Evolutionary conservation across 1,140 invertebrate species (phyloP).

Genomic region (Neodiprion lecontei): DNA sequence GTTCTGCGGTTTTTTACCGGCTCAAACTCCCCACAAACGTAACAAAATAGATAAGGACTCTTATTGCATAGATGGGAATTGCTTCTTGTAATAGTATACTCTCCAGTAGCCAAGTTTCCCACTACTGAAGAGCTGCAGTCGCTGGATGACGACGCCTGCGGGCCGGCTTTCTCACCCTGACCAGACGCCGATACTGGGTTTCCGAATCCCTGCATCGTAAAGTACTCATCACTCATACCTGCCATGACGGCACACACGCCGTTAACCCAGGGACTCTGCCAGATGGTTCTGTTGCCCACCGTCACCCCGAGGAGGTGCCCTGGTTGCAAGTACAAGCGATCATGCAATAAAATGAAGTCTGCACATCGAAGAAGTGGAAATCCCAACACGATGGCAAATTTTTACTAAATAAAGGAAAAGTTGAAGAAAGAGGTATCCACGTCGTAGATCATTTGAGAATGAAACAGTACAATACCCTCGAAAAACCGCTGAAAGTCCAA

Average conservation of each 20-base stretch:
- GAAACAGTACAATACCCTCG: constrained; percentile 10
- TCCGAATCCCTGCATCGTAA: constrained; percentile 34
- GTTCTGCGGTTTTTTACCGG: too few species aligned
- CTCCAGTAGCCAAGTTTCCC: constrained; percentile 27
- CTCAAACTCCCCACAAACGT: too few species aligned
- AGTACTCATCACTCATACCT: constrained; percentile 17
- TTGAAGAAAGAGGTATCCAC: neutral
- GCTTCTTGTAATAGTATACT: constrained; percentile 27
- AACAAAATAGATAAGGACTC: too few species aligned
- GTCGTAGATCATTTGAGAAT: constrained; percentile 10
- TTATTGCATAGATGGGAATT: too few species aligned
- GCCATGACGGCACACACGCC: constrained; percentile 18
- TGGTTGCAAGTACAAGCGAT: too few species aligned
- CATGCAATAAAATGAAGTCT: too few species aligned
- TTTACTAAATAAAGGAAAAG: too few species aligned
- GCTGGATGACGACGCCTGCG: constrained; percentile 36
- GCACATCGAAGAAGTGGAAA: too few species aligned
- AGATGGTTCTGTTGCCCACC: constrained; percentile 4
- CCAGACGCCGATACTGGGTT: constrained; percentile 32
- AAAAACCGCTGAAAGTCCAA: constrained; percentile 13
- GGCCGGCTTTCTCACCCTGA: constrained; percentile 35
- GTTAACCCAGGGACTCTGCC: constrained; percentile 25
- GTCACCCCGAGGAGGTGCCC: constrained; percentile 28
- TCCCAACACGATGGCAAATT: too few species aligned
- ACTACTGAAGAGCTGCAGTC: constrained; percentile 30